Base-by-base conservation (phyloP, 2,113 vertebrate genomes). In the Corythornis cristatus region DNA sequence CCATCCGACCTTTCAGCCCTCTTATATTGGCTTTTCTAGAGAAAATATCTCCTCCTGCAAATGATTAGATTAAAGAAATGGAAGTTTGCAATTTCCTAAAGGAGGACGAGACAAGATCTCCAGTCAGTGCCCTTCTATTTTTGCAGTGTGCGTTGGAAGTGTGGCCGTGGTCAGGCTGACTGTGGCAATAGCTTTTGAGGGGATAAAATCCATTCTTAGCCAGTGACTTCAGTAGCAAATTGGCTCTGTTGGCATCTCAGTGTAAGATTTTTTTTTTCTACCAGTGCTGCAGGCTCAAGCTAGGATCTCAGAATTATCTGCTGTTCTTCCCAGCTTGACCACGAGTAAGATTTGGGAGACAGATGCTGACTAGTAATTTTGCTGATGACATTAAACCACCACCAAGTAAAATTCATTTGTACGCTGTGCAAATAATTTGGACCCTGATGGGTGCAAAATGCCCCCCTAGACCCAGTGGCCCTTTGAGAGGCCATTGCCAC, bases 31-130 rank as follows among this genome's bases (percentile, higher is more conserved):
- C 83, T 95, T 93, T 75, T 89, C 84, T 78, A 31, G 60, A 85
- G 74, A 92, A 92, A 80, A 76, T 71, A 68, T 68, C 89, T 80
- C 77, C 68, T 83, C 68, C 84, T 81, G 51, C 78, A 71, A 92
- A 89, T 85, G 51, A 80, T 94, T 90, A 91, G 83, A 92, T 95
- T 91, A 86, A 90, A 95, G 80, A 93, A 95, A 95, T 91, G 89
- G 83, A 95, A 93, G 84, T 90, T 60, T 84, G 88, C 95, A 84
- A 35, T 93, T 95, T 94, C 83, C 89, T 87, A 89, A 35, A 87
- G 61, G 62, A 93, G 75, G 66, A 66, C 76, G 71, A 89, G 86
- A 95, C 81, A 95, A 93, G 90, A 89, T 96, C 89, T 92, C 80
- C 72, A 65, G 83, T 81, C 84, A 51, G 46, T 40, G 56, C 56